Conservation (phyloP, 1,140 invertebrate species). For the Bemisia tabaci region DNA sequence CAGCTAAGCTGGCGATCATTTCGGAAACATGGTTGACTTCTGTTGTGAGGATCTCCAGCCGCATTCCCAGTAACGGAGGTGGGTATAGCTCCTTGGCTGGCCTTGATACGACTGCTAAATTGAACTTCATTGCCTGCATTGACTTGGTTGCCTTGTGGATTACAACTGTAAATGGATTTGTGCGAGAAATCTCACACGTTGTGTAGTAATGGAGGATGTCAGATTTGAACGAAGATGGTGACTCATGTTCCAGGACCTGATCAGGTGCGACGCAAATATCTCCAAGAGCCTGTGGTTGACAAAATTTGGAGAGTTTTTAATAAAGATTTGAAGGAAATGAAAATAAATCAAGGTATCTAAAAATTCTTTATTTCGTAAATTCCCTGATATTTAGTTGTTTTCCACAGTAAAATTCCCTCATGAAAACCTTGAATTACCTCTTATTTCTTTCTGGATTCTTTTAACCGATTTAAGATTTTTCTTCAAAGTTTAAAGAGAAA, state of each 20-base stretch:
- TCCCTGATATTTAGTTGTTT: too few relatives aligned
- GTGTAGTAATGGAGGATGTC: constrained; percentile 68
- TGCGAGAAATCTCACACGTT: constrained; percentile 58
- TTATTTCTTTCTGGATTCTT: too few relatives aligned
- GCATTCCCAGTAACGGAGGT: constrained; percentile 24
- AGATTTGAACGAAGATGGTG: constrained; percentile 26
- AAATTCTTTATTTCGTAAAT: too few relatives aligned
- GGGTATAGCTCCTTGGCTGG: constrained; percentile 48
- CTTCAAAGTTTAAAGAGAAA: too few relatives aligned
- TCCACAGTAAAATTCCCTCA: too few relatives aligned
- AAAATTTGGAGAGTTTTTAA: too few relatives aligned
- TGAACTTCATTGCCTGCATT: constrained; percentile 50
- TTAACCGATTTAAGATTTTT: too few relatives aligned
- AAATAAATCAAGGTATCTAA: too few relatives aligned
- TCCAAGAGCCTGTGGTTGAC: constrained; percentile 48
- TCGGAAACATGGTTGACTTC: constrained; percentile 40
- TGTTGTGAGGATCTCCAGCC: constrained; percentile 51
- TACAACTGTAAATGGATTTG: constrained; percentile 47
- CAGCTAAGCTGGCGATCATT: constrained; percentile 41
- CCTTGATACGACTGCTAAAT: constrained; percentile 42
- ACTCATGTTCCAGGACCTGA: constrained; percentile 31
- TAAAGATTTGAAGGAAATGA: too few relatives aligned
- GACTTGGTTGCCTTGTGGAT: constrained; percentile 58
- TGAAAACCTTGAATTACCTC: too few relatives aligned
- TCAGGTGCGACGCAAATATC: constrained; percentile 63